Conservation (phyloP, 1,140 invertebrate species). For the Bombus ignitus region DNA sequence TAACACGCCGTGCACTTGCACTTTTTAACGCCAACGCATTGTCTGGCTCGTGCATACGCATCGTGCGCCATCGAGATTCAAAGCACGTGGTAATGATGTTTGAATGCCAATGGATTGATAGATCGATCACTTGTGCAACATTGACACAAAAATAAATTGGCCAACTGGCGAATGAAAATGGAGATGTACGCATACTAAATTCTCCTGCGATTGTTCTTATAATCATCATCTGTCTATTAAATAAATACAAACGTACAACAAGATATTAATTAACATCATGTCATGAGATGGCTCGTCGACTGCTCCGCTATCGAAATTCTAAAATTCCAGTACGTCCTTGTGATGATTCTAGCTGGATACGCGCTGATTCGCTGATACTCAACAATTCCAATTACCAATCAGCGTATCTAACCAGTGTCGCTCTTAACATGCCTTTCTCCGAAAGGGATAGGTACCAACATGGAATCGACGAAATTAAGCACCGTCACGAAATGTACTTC, state of each 20-base stretch:
- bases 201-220: no score
- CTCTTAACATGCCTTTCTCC: not conserved
- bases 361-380: not conserved
- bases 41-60: not conserved
- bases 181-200: not conserved
- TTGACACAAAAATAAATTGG: conserved; percentile 21
- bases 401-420: not conserved
- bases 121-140: conserved; percentile 12
- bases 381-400: not conserved
- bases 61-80: not conserved
- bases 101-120: conserved; percentile 7
- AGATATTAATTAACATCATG: not conserved
- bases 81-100: conserved; percentile 20
- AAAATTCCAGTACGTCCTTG: not conserved
- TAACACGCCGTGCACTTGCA: conserved; percentile 1
- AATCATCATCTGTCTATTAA: no score
- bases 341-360: not conserved
- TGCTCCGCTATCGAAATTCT: not conserved
- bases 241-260: not conserved
- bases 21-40: conserved; percentile 22
- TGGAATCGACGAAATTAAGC: not conserved
- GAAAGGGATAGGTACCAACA: not conserved
- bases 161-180: not conserved
- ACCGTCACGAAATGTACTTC: not conserved
- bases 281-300: not conserved